Conservation (phyloP, 2,797 vertebrate genomes). For the Harpagifer antarcticus region DNA sequence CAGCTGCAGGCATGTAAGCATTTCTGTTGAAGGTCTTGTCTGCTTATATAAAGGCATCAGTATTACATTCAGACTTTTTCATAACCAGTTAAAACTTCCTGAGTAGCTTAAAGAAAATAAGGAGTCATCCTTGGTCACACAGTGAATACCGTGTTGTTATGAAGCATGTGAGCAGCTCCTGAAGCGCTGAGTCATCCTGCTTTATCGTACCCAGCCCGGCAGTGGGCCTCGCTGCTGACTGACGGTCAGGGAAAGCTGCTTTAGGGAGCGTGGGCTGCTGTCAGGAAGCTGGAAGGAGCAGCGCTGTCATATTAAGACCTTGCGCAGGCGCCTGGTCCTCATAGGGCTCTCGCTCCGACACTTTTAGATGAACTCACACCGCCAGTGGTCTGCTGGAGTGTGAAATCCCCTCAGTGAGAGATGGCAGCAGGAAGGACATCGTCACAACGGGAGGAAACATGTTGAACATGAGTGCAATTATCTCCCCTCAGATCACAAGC, state of each 20-base stretch:
- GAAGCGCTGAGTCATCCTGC: constrained; percentile 57
- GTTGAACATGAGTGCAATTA: constrained; percentile 14
- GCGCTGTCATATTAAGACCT: constrained; percentile 66
- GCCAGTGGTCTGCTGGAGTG: constrained; percentile 6
- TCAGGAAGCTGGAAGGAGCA: constrained; percentile 61
- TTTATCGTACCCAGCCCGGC: constrained; percentile 53
- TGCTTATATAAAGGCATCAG: too few relatives aligned
- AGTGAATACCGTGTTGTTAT: constrained; percentile 26
- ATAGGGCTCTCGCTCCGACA: constrained; percentile 40
- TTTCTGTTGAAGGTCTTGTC: too few relatives aligned
- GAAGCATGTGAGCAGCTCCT: constrained; percentile 47
- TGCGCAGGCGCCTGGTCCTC: constrained; percentile 35
- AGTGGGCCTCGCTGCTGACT: constrained; percentile 49
- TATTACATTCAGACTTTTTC: too few relatives aligned
- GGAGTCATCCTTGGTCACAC: constrained; percentile 8
- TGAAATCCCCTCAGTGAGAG: constrained; percentile 4
- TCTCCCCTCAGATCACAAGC: constrained; percentile 4
- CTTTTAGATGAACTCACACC: constrained; percentile 49
- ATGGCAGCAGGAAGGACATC: constrained; percentile 42
- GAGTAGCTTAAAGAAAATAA: constrained; percentile 12
- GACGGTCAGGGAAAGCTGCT: constrained; percentile 75
- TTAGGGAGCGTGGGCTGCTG: constrained; percentile 59
- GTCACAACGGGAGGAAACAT: constrained; percentile 19
- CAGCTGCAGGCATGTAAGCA: too few relatives aligned
- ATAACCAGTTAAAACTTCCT: too few relatives aligned